phyloP scores from a whole-genome alignment of 2,113 vertebrate species.

The Dendropsophus ebraccatus region DNA sequence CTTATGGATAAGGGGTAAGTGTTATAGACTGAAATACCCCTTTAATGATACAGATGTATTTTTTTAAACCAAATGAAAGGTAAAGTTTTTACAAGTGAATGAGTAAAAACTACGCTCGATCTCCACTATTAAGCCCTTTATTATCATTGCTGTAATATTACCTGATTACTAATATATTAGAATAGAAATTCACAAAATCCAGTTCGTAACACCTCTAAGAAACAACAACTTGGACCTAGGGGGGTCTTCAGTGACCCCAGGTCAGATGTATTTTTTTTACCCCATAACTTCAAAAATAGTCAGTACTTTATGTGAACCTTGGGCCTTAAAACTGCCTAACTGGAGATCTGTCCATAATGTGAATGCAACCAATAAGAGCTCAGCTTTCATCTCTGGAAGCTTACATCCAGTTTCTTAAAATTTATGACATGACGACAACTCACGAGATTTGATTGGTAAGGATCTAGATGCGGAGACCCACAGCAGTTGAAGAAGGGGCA shows the following conservation, averaged over 20 bases:
- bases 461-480: too few species aligned
- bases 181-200: constrained; percentile 34
- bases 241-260: neutral
- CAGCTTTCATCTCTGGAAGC: too few species aligned
- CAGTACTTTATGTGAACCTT: neutral
- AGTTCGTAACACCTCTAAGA: constrained; percentile 14
- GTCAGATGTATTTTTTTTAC: neutral
- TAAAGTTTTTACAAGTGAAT: neutral
- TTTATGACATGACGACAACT: too few species aligned
- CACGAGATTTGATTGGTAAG: too few species aligned
- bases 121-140: constrained; percentile 43
- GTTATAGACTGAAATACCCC: too few species aligned
- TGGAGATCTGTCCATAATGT: too few species aligned
- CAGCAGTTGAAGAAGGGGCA: too few species aligned
- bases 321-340: neutral
- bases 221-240: neutral
- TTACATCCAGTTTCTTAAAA: too few species aligned
- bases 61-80: too few species aligned
- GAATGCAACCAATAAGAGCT: too few species aligned
- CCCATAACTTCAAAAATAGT: neutral
- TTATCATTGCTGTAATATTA: constrained; percentile 39
- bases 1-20: too few species aligned
- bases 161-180: constrained; percentile 30
- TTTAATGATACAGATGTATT: too few species aligned
- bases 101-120: neutral